Conservation (phyloP, 2,888 invertebrate genomes). For the Ceriagrion tenellum region DNA sequence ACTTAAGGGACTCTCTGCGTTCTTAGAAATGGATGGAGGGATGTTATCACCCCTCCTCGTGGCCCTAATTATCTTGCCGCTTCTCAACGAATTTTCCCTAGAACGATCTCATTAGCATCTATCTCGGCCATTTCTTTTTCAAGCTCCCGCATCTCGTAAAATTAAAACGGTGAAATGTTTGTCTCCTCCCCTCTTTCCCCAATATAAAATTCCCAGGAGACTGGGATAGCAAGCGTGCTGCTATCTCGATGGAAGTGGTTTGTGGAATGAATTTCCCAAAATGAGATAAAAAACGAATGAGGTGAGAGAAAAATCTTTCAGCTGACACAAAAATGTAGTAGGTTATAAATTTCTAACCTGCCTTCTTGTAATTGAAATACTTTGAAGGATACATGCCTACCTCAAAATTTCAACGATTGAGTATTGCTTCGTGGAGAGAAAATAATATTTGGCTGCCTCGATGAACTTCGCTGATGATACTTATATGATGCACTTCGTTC, state of each 20-base stretch:
- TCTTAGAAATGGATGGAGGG: neutral
- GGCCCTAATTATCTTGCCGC: constrained; percentile 38
- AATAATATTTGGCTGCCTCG: too few relatives aligned
- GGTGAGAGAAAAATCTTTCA: neutral
- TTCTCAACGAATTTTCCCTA: neutral
- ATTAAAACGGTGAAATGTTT: neutral
- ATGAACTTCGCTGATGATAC: too few relatives aligned
- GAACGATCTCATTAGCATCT: constrained; percentile 30
- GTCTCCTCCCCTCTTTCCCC: too few relatives aligned
- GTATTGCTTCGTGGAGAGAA: too few relatives aligned
- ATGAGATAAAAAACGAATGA: neutral
- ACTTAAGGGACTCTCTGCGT: neutral
- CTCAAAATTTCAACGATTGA: too few relatives aligned
- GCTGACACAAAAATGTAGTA: too few relatives aligned
- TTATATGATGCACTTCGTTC: too few relatives aligned
- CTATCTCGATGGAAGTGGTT: neutral
- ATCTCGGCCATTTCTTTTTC: neutral
- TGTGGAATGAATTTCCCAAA: neutral
- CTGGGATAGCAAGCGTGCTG: neutral
- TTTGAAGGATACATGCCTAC: too few relatives aligned
- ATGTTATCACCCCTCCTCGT: neutral
- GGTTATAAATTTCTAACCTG: neutral
- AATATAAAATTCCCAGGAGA: neutral
- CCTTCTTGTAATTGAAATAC: neutral
- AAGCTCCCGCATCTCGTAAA: neutral